phyloP scores from a whole-genome alignment of 2,797 vertebrate genomes.

The Tolypeutes matacus region DNA sequence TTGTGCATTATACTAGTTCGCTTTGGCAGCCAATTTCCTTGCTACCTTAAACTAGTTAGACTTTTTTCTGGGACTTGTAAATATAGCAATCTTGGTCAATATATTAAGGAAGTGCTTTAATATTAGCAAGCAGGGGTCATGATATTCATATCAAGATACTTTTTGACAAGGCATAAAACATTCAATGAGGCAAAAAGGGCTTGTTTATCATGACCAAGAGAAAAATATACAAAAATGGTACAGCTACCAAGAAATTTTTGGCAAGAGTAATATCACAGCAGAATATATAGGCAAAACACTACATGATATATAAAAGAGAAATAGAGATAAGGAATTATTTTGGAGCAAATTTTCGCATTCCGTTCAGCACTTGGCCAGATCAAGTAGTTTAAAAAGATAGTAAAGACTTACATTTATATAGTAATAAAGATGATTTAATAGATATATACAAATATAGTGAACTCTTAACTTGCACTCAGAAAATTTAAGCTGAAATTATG shows the following conservation, averaged over 20 bases:
- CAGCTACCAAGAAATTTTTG: background rate
- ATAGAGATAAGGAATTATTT: background rate
- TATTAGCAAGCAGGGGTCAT: background rate
- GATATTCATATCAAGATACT: background rate
- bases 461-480: background rate
- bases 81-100: background rate
- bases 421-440: background rate
- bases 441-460: background rate
- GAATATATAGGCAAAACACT: conserved; percentile 3
- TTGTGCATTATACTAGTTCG: background rate
- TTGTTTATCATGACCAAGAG: background rate
- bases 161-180: background rate
- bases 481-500: background rate
- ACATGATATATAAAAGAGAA: background rate
- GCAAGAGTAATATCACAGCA: background rate
- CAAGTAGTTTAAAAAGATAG: background rate
- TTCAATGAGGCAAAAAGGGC: background rate
- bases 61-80: background rate
- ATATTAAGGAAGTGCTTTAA: background rate
- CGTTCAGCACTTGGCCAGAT: background rate
- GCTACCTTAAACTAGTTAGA: background rate
- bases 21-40: background rate
- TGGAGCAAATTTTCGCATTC: background rate
- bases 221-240: background rate
- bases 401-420: background rate